phyloP scores from a whole-genome alignment of 1,140 invertebrate species.

The Nasonia giraulti region DNA sequence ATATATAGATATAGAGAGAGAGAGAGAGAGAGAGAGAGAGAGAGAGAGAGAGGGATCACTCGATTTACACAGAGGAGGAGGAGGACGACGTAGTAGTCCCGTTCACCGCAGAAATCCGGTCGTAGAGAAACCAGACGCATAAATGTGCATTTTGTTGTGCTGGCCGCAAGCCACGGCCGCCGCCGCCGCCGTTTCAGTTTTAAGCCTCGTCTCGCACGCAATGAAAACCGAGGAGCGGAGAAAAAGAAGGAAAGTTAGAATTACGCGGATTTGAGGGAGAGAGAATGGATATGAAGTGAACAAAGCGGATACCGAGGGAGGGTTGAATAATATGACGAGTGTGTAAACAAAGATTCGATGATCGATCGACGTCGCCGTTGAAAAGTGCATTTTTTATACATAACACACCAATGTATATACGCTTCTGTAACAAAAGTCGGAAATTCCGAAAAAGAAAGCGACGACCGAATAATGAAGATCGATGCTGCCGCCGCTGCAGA shows the following conservation, averaged over 20 bases:
- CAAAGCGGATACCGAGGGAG: not conserved
- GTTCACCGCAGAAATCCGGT: constrained; percentile 47
- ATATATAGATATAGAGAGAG: no score
- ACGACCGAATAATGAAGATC: not conserved
- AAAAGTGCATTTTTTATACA: not conserved
- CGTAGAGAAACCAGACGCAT: constrained; percentile 47
- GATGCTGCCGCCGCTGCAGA: constrained; percentile 53
- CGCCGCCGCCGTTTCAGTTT: constrained; percentile 22
- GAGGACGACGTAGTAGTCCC: not conserved
- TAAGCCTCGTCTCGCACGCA: constrained; percentile 29
- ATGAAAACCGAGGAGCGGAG: constrained; percentile 35
- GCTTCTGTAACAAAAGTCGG: constrained; percentile 8
- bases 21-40: no score
- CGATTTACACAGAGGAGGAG: not conserved
- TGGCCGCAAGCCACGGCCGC: not conserved
- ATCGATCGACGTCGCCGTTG: not conserved
- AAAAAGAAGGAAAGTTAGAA: constrained; percentile 15
- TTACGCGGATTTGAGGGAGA: constrained; percentile 18
- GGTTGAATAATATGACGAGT: not conserved
- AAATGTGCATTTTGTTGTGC: constrained; percentile 51
- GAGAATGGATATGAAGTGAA: not conserved
- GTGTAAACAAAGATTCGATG: not conserved
- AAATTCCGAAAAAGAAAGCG: not conserved
- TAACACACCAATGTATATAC: not conserved
- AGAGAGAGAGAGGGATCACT: not conserved